Evolutionary conservation across 2,113 vertebrate species (phyloP).

Genomic region (Eptesicus fuscus): DNA sequence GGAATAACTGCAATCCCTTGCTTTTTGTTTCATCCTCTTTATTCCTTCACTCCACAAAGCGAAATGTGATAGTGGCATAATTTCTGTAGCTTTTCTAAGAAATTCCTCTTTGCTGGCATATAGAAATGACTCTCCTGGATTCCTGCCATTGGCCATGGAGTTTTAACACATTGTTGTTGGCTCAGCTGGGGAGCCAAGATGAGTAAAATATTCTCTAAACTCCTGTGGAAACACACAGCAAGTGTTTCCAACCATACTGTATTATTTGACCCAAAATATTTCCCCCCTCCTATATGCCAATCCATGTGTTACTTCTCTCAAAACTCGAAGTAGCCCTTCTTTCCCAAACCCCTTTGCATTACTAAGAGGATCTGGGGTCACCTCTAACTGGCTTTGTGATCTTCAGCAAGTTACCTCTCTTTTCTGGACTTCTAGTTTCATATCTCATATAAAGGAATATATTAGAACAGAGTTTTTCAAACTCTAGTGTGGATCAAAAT

Average conservation of each 20-base stretch:
- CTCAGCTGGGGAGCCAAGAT: slow-evolving; percentile 68
- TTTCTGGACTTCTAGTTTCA: neutral
- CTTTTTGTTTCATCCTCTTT: slow-evolving; percentile 43
- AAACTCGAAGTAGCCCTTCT: slow-evolving; percentile 38
- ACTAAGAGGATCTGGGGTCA: slow-evolving; percentile 16
- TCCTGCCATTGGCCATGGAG: slow-evolving; percentile 65
- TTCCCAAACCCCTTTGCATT: slow-evolving; percentile 20
- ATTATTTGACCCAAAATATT: slow-evolving; percentile 74
- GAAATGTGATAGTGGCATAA: slow-evolving; percentile 67
- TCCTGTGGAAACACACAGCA: slow-evolving; percentile 72
- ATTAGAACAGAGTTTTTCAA: slow-evolving; percentile 6
- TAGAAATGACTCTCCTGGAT: slow-evolving; percentile 65
- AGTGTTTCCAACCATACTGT: slow-evolving; percentile 74
- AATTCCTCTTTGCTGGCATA: slow-evolving; percentile 71
- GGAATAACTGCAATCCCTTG: neutral
- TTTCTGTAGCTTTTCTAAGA: slow-evolving; percentile 76
- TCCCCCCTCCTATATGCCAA: slow-evolving; percentile 50
- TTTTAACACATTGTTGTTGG: slow-evolving; percentile 74
- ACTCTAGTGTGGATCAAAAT: neutral
- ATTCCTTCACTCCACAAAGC: slow-evolving; percentile 5
- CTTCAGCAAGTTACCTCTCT: slow-evolving; percentile 26
- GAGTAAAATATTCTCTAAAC: slow-evolving; percentile 75
- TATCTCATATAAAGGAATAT: neutral
- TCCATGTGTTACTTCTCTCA: slow-evolving; percentile 61
- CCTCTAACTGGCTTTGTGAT: neutral